Base-by-base conservation (phyloP, 2,113 vertebrate species). In the Nansenia antarctica region DNA sequence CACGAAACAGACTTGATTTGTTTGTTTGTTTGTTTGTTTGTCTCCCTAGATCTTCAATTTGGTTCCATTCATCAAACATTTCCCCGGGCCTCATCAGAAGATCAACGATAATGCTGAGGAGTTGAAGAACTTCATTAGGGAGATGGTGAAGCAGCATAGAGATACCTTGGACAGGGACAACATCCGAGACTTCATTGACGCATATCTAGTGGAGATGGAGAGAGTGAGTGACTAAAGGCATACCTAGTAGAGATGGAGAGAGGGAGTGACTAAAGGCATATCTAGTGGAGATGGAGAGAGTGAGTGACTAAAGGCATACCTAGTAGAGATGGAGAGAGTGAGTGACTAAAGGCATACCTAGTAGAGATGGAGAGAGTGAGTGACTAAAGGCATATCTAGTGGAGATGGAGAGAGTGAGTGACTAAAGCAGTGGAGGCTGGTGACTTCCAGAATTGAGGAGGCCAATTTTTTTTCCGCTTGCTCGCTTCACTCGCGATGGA, bases 61-160 rank as follows among this genome's bases (percentile, higher is more conserved):
- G 47, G 0, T 68, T 15, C 82, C 79, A 1, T 29, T 80, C 42
- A 72, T 86, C 5, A 70, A 64, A 30, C 35, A 80, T 35, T 24
- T 82, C 18, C 82, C 82, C 1, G 84, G 82, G 14, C 79, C 77
- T 0, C 79, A 80, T 2, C 84, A 80, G 70, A 74, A 71, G 61
- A 15, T 82, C 2, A 1, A 31, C 1, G 12, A 15, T 30, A 78
- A 80, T 2, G 69, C 29, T 1, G 22, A 5, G 0, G 59, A 37
- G 20, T 14, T 82, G 3, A 30, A 7, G 2, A 57, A 1, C 31
- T 74, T 82, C 24, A 65, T 84, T 14, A 58, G 37, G 1, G 63
- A 76, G 1, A 8, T 39, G 4, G 30, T 76, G 31, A 47, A 67
- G 32, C 61, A 82, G 32, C 82, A 84, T 70, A 22, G 12, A 24